Percentiles rank a stretch among this genome's conserved stretches.
Conservation (phyloP, 2,113 vertebrate genomes). For the Lagenorhynchus albirostris region DNA sequence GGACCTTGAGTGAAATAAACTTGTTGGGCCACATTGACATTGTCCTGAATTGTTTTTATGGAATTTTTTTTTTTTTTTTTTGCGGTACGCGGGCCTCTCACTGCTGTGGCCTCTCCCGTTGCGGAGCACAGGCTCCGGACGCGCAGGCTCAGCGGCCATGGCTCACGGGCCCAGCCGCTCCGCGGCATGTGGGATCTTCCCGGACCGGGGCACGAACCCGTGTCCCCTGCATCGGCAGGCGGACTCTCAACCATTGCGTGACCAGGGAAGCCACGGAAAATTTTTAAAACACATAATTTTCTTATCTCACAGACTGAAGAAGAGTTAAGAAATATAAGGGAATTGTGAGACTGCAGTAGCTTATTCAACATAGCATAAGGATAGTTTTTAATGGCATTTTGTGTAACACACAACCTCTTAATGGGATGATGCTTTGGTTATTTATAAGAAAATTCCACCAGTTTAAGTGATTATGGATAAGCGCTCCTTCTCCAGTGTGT, state of each 20-base stretch:
- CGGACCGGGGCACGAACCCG: no score
- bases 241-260: no score
- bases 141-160: no score
- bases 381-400: not conserved
- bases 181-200: no score
- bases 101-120: no score
- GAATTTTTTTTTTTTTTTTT: not conserved
- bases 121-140: no score
- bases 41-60: not conserved
- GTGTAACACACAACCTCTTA: not conserved
- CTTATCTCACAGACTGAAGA: not conserved
- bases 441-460: not conserved
- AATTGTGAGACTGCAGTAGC: not conserved
- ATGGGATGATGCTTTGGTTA: not conserved
- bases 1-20: not conserved
- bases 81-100: no score
- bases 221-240: no score
- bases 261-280: no score
- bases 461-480: not conserved
- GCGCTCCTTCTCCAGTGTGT: not conserved
- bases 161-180: no score
- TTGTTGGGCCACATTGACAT: not conserved
- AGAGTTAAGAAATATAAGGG: not conserved
- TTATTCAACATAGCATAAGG: not conserved
- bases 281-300: not conserved